phyloP scores from a whole-genome alignment of 2,797 vertebrate species.

The Syngnathus rostellatus region DNA sequence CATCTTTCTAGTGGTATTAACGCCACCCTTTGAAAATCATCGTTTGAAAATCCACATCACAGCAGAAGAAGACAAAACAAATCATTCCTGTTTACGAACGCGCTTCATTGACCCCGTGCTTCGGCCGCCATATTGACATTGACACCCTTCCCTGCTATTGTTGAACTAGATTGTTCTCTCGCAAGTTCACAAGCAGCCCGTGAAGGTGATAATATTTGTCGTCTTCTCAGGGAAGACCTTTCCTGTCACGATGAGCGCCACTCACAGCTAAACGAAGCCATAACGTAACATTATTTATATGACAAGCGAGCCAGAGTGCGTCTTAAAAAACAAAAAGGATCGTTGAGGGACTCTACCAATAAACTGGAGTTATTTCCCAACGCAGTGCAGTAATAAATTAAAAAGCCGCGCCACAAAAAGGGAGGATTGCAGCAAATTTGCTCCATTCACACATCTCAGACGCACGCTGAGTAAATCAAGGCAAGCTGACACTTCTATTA shows the following conservation, averaged over 20 bases:
- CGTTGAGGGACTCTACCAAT: background rate
- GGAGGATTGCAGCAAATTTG: constrained; percentile 22
- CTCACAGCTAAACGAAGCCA: background rate
- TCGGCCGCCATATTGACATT: constrained; percentile 2
- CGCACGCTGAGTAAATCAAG: constrained; percentile 47
- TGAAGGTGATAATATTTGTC: constrained; percentile 5
- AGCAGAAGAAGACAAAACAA: background rate
- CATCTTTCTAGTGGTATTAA: too few relatives aligned
- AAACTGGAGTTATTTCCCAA: background rate
- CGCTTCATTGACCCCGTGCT: background rate
- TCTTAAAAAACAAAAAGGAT: background rate
- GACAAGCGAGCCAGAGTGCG: background rate
- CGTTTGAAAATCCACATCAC: background rate
- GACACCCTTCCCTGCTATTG: background rate
- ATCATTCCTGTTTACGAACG: background rate
- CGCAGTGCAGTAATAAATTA: constrained; percentile 6
- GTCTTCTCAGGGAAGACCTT: background rate
- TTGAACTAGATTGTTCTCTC: background rate
- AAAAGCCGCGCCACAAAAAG: constrained; percentile 13
- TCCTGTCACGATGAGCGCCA: background rate
- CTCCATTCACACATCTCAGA: constrained; percentile 21
- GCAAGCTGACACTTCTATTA: constrained; percentile 55
- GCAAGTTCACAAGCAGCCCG: background rate
- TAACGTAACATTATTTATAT: background rate
- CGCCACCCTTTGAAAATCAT: background rate